Conservation (phyloP, 2,113 vertebrate species). For the Oncorhynchus nerka region DNA sequence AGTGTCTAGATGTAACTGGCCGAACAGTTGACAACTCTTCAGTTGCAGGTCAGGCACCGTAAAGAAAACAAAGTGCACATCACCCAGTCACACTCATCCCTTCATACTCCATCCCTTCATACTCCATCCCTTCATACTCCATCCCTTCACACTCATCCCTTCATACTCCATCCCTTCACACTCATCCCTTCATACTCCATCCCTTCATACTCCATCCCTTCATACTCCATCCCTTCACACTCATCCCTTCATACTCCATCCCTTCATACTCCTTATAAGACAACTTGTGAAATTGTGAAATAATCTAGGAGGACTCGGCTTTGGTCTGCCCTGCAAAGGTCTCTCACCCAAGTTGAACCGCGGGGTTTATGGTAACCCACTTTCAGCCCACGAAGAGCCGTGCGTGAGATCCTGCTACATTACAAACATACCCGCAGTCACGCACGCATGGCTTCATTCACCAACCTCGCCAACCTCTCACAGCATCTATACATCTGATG, state of each 20-base stretch:
- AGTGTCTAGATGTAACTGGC: no score
- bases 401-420: no score
- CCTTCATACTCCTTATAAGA: neutral
- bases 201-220: neutral
- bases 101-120: neutral
- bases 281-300: neutral
- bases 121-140: neutral
- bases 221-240: neutral
- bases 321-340: neutral
- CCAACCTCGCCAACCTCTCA: neutral
- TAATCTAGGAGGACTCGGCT: neutral
- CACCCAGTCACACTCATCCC: neutral
- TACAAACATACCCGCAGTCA: no score
- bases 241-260: neutral
- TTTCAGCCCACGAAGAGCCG: neutral
- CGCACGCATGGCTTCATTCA: neutral
- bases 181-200: neutral
- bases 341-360: conserved; percentile 1
- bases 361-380: neutral
- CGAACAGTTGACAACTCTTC: no score
- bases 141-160: neutral
- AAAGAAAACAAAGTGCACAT: neutral
- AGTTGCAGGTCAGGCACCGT: no score
- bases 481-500: neutral
- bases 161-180: neutral